Evolutionary conservation across 2,113 vertebrate species (phyloP).

Genomic region (Poeciliopsis prolifica): DNA sequence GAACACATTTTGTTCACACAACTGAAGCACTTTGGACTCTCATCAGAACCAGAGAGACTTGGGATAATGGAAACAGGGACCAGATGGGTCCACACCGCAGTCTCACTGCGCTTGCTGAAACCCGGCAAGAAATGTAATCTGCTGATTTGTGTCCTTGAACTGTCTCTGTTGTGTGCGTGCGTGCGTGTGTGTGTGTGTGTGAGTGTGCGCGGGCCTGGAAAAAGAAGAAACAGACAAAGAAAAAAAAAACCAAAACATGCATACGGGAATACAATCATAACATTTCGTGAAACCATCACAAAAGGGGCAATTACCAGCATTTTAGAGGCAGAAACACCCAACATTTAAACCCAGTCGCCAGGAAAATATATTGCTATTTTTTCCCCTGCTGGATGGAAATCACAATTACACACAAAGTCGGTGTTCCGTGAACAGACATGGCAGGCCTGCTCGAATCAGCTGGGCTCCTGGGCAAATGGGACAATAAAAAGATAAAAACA

Average conservation of each 20-base stretch:
- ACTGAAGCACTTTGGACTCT: neutral
- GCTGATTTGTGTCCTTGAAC: neutral
- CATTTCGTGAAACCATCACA: neutral
- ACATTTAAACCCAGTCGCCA: neutral
- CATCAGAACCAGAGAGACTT: neutral
- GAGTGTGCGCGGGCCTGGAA: too few relatives aligned
- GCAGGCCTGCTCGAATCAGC: neutral
- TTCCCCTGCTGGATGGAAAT: neutral
- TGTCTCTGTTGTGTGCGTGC: neutral
- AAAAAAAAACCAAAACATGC: neutral
- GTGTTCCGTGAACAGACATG: neutral
- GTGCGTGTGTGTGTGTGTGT: too few relatives aligned
- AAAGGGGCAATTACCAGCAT: neutral
- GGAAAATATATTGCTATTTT: neutral
- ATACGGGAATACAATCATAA: neutral
- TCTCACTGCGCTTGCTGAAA: neutral
- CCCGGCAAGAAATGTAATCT: neutral
- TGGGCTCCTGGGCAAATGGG: neutral
- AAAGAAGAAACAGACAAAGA: neutral
- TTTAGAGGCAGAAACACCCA: neutral
- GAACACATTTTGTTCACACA: neutral
- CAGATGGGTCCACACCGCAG: neutral
- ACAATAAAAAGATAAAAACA: too few relatives aligned
- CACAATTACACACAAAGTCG: neutral
- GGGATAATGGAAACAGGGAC: neutral